phyloP scores from a whole-genome alignment of 2,888 invertebrate species.

The Dinocampus coccinellae region DNA sequence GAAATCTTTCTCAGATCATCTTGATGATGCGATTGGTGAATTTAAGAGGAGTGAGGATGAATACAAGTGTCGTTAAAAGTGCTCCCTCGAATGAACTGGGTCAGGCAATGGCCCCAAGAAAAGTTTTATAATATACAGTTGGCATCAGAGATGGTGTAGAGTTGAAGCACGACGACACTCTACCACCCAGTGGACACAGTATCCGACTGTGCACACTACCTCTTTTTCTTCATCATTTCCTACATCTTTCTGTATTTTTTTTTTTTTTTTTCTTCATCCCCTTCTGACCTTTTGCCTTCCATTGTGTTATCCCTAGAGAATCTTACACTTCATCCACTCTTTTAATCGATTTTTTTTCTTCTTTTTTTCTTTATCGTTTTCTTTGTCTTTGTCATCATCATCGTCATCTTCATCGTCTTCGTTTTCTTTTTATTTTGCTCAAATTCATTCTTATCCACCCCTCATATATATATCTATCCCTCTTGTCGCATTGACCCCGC shows the following conservation, averaged over 20 bases:
- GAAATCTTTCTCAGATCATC: slow-evolving; percentile 26
- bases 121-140: slow-evolving; percentile 38
- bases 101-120: slow-evolving; percentile 60
- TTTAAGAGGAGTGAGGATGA: slow-evolving; percentile 2
- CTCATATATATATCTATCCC: neutral
- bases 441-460: slow-evolving; percentile 10
- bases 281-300: too few species aligned
- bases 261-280: too few species aligned
- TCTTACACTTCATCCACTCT: neutral
- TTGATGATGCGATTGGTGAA: slow-evolving; percentile 11
- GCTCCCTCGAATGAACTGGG: slow-evolving; percentile 55
- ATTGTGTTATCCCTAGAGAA: too few species aligned
- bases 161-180: neutral
- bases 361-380: neutral
- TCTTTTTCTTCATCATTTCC: neutral
- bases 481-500: neutral
- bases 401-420: slow-evolving; percentile 1
- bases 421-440: slow-evolving; percentile 10
- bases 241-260: too few species aligned
- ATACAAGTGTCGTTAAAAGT: slow-evolving; percentile 46
- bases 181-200: slow-evolving; percentile 21
- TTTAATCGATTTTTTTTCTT: slow-evolving; percentile 19
- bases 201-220: slow-evolving; percentile 17
- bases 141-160: slow-evolving; percentile 7
- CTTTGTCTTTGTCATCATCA: neutral